phyloP scores from a whole-genome alignment of 2,113 vertebrate species.

The Platysternon megacephalum region DNA sequence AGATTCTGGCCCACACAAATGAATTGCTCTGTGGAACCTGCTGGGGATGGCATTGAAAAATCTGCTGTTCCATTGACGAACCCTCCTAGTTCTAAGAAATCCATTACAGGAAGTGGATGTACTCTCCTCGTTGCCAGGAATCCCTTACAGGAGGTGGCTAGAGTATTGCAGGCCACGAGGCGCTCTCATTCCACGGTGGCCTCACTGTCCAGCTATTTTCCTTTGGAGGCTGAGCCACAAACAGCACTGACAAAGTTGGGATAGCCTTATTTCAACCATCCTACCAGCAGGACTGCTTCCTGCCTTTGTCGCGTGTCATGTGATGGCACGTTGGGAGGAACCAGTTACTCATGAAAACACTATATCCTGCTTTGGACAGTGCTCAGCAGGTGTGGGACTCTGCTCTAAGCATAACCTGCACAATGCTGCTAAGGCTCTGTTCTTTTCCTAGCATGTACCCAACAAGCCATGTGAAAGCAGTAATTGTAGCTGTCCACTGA shows the following conservation, averaged over 20 bases:
- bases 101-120: accelerated
- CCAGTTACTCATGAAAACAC: neutral
- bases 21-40: neutral
- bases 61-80: accelerated
- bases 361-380: neutral
- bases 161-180: neutral
- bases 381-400: neutral
- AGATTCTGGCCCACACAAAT: neutral
- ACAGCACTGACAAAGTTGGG: neutral
- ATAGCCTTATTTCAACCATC: neutral
- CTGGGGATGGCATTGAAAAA: neutral
- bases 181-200: neutral
- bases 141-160: neutral
- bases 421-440: neutral
- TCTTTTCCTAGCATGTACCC: neutral
- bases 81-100: neutral
- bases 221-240: neutral
- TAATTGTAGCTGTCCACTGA: neutral
- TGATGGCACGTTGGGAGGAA: neutral
- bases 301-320: neutral
- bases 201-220: neutral
- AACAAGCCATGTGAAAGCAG: neutral
- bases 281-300: neutral
- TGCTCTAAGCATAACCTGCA: neutral
- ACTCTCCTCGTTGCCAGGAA: neutral